A percentile compares a stretch with the other conserved stretches of the same genome.
phyloP scores from a whole-genome alignment of 2,888 invertebrate genomes.

The Tyria jacobaeae region DNA sequence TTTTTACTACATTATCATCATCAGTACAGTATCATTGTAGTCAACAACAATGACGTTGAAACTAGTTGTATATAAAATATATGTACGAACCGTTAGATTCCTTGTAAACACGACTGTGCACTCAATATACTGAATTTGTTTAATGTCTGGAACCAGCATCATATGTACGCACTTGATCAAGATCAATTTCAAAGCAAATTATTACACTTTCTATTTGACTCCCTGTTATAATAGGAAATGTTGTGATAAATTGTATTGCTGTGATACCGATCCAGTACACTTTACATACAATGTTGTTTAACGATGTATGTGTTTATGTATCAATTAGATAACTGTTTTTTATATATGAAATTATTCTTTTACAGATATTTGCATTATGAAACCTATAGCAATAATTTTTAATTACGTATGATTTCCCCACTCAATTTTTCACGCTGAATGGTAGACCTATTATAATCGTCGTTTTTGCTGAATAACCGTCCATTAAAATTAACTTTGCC shows the following conservation, averaged over 20 bases:
- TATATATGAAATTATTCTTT: conserved; percentile 3
- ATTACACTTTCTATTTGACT: conserved; percentile 57
- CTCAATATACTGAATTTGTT: not conserved
- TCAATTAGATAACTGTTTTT: conserved; percentile 11
- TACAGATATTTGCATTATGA: conserved; percentile 1
- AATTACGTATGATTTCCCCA: not conserved
- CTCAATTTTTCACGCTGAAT: not conserved
- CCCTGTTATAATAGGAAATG: conserved; percentile 55
- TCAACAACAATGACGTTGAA: not conserved
- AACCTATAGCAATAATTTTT: not conserved
- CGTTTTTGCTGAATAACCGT: not conserved
- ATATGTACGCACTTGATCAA: conserved; percentile 45
- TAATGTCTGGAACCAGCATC: conserved; percentile 13
- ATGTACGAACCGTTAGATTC: not conserved
- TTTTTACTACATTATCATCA: too few relatives aligned
- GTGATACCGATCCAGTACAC: conserved; percentile 21
- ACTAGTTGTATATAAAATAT: not conserved
- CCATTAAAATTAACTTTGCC: not conserved
- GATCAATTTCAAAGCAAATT: conserved; percentile 56
- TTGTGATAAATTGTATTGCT: conserved; percentile 33
- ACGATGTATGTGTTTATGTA: too few relatives aligned
- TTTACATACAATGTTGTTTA: conserved; percentile 27
- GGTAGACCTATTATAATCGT: not conserved
- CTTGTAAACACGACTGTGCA: not conserved
- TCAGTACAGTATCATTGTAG: too few relatives aligned